A percentile compares a stretch with the other conserved stretches of the same genome.
phyloP scores from a whole-genome alignment of 2,888 invertebrate species.

The Orgyia antiqua region DNA sequence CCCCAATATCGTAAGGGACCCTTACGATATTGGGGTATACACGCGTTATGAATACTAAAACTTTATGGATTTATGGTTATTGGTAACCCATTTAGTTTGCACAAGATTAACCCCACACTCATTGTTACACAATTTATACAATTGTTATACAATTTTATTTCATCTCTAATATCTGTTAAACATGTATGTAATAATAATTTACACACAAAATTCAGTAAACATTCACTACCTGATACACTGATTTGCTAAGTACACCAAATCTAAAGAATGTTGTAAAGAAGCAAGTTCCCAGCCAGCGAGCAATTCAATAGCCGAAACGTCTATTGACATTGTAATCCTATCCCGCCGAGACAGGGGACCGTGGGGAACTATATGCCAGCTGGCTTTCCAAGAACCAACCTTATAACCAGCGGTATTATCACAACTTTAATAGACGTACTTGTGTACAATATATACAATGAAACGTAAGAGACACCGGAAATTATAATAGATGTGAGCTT shows the following conservation, averaged over 20 bases:
- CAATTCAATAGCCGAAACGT: slow-evolving; percentile 44
- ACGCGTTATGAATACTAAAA: no score
- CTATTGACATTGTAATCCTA: slow-evolving; percentile 64
- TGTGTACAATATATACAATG: slow-evolving; percentile 51
- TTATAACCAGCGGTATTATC: slow-evolving; percentile 41
- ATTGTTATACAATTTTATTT: no score
- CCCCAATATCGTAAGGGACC: no score
- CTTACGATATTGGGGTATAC: no score
- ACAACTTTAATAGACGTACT: slow-evolving; percentile 35
- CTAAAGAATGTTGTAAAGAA: slow-evolving; percentile 32
- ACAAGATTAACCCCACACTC: no score
- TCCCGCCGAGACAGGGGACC: slow-evolving; percentile 38
- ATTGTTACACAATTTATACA: no score
- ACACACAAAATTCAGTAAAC: slow-evolving; percentile 11
- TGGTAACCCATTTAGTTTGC: no score
- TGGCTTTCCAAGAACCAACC: slow-evolving; percentile 55
- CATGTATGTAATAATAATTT: no score
- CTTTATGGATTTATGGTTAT: no score
- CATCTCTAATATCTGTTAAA: no score
- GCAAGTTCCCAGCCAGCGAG: slow-evolving; percentile 34
- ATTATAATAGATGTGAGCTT: slow-evolving; percentile 58
- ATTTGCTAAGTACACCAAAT: slow-evolving; percentile 18
- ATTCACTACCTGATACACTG: not conserved
- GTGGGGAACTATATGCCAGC: slow-evolving; percentile 36
- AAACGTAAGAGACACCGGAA: slow-evolving; percentile 60